Percentiles rank a stretch among this genome's conserved stretches.
These are phyloP conservation scores for Bombus picipes DNA, from an alignment of 1,140 invertebrate species.

Conservation along the genomic window DNA sequence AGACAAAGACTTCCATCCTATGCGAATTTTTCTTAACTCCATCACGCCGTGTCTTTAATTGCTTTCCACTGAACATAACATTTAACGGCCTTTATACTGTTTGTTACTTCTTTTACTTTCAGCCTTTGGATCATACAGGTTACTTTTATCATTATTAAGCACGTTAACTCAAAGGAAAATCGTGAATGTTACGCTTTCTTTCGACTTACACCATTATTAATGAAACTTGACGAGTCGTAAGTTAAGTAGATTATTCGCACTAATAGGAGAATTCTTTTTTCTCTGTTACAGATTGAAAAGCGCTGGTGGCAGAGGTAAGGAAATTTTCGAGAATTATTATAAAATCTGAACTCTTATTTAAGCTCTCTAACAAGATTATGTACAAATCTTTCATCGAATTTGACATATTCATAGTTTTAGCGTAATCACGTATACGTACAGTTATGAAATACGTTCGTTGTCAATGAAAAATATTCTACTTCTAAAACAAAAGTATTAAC, in stretches of 20 bases:
- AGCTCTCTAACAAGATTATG: slow-evolving; percentile 1
- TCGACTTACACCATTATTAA: no score
- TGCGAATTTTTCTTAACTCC: background rate
- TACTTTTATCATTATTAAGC: background rate
- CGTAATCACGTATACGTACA: background rate
- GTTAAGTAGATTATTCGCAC: background rate
- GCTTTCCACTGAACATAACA: no score
- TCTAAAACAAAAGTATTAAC: background rate
- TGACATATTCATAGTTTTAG: background rate
- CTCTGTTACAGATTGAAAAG: slow-evolving; percentile 79
- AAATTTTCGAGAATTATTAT: background rate
- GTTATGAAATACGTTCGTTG: background rate
- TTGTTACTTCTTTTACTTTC: background rate
- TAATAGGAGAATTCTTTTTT: slow-evolving; percentile 40
- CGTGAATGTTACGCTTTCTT: no score
- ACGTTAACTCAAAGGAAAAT: background rate
- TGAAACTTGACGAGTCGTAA: background rate
- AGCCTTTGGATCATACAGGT: no score
- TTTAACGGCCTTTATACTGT: background rate
- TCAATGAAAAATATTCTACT: background rate
- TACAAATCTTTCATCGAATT: slow-evolving; percentile 17
- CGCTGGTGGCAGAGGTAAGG: slow-evolving; percentile 79
- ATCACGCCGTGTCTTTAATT: background rate
- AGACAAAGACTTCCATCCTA: background rate
- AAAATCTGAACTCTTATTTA: background rate